Evolutionary conservation across 2,113 vertebrate species (phyloP).

Genomic region (Pseudonaja textilis): DNA sequence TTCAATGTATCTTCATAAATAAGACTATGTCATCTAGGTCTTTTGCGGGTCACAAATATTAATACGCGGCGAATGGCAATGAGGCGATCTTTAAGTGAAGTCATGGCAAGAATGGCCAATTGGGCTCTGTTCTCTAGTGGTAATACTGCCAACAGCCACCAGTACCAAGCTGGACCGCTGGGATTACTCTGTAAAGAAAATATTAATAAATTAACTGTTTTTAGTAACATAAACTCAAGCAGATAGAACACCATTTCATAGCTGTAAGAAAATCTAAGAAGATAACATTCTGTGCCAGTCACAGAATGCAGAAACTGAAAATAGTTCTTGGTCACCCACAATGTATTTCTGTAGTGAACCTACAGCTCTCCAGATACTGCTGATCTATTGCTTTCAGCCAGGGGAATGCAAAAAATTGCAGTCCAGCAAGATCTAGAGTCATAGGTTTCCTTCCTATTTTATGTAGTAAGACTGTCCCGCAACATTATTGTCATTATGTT

Average conservation of each 20-base stretch:
- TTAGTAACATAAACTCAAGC: neutral
- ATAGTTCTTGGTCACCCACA: neutral
- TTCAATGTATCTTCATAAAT: constrained; percentile 42
- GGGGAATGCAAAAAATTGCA: neutral
- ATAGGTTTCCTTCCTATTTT: neutral
- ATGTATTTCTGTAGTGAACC: neutral
- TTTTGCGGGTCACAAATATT: constrained; percentile 86
- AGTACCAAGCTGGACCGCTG: constrained; percentile 89
- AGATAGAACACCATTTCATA: neutral
- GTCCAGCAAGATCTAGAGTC: neutral
- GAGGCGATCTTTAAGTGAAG: constrained; percentile 85
- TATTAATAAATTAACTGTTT: neutral
- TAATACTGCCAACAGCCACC: constrained; percentile 89
- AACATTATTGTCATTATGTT: neutral
- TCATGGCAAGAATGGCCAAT: constrained; percentile 87
- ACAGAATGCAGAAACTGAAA: neutral
- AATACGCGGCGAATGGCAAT: constrained; percentile 83
- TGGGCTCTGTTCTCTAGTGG: constrained; percentile 87
- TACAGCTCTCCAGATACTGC: neutral
- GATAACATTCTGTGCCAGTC: neutral
- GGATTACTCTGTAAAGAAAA: constrained; percentile 74
- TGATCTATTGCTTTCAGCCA: neutral
- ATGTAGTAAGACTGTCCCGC: neutral
- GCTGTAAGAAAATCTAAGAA: neutral
- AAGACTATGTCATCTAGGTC: constrained; percentile 75